These are phyloP conservation scores for Malurus melanocephalus DNA, from an alignment of 2,113 vertebrate species.

Conservation along the genomic window DNA sequence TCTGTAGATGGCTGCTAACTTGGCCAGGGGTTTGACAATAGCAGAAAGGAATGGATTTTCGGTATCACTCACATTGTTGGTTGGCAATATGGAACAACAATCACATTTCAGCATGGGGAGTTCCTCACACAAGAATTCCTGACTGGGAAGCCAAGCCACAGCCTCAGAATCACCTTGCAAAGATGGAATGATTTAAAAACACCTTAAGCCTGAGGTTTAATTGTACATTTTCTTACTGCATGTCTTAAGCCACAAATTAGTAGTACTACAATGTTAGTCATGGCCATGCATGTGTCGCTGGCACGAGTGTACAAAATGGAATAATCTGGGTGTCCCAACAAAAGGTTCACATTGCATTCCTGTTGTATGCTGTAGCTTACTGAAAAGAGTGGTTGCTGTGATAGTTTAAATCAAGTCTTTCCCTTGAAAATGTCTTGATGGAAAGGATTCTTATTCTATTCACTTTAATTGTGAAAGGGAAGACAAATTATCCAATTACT, in stretches of 20 bases:
- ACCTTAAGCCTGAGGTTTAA: not conserved
- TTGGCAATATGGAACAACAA: not conserved
- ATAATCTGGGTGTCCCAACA: not conserved
- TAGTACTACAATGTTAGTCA: not conserved
- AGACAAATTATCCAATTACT: constrained; percentile 73
- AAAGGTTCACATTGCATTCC: not conserved
- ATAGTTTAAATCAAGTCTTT: constrained; percentile 44
- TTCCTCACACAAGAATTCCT: not conserved
- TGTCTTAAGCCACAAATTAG: not conserved
- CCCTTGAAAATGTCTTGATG: constrained; percentile 37
- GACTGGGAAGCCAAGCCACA: not conserved
- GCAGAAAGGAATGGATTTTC: not conserved
- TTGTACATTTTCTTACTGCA: not conserved
- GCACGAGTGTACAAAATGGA: not conserved
- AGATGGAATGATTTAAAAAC: not conserved
- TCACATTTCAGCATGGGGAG: rapidly evolving
- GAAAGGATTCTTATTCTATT: constrained; percentile 55
- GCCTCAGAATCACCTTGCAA: not conserved
- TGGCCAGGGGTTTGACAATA: not conserved
- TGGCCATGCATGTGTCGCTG: not conserved
- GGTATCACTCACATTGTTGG: rapidly evolving
- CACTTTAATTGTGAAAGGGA: constrained; percentile 53
- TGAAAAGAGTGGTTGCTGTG: constrained; percentile 38
- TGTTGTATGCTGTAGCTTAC: not conserved
- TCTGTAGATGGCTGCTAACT: not conserved